Base-by-base conservation (phyloP, 2,888 invertebrate species). In the Stenoptilia bipunctidactyla region DNA sequence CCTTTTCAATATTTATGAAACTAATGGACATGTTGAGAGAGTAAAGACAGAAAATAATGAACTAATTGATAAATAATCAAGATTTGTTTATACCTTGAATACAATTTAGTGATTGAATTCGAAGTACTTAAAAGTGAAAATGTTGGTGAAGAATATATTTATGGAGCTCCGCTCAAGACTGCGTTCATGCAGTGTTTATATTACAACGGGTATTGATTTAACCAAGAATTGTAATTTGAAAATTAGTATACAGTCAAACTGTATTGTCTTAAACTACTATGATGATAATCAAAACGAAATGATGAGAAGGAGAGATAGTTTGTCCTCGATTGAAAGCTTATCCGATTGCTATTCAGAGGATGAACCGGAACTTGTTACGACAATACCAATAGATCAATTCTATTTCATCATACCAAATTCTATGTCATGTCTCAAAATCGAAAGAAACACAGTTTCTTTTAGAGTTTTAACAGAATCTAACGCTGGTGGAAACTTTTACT, bases 1-100 rank as follows among this genome's bases (percentile, higher is more conserved):
- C 36, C 75, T 96, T 14, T 91, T 89, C 55, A 82, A 86, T 34
- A 82, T 88, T 41, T 89, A 89, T 51, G 86, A 88, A 56, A 83
- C 86, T 9, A 83, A 87, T 49, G 88, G 88, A 43, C 58, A 82
- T 59, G 56, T 85, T 51, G 61, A 80, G 56, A 66, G 76, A 66
- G 66, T 73, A 45, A 76, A 74, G 53, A 52, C 61, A 45, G 50
- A 49, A 45, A 48, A 48, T 45, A 52, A 45, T 2, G 59, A 72
- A 46, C 52, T 69, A 38, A 68, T 67, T 46, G 69, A 73, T 60
- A 71, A 72, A 57, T 73, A 74, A 61, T 37, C 14, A 37, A 25
- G 40, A 39, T 45, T 43, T 39, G 38, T 38, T n/a, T 13, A 34
- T 39, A 49, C 46, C 43, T 54, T 53, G 58, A 58, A 38, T 45